Conservation (phyloP, 2,797 vertebrate species). For the Tangara arthus region DNA sequence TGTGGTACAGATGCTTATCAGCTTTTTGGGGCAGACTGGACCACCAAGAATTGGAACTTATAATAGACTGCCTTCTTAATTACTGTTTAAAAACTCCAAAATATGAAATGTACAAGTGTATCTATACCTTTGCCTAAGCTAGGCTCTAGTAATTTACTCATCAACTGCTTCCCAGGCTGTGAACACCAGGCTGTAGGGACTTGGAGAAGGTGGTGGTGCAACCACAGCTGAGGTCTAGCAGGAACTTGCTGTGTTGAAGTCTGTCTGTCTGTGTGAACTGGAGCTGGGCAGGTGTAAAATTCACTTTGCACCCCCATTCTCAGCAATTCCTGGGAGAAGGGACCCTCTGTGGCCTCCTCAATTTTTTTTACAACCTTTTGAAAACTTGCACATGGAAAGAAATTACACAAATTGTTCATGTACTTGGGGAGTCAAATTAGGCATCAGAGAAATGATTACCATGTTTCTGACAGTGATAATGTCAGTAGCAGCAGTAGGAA, state of each 20-base stretch:
- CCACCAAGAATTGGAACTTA: not conserved
- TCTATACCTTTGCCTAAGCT: not conserved
- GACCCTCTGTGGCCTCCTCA: rapidly evolving
- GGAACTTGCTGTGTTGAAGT: not conserved
- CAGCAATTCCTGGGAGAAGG: not conserved
- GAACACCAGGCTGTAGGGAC: not conserved
- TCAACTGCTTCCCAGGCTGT: not conserved
- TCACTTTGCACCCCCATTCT: not conserved
- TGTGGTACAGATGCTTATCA: rapidly evolving
- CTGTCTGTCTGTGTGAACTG: not conserved
- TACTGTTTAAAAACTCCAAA: not conserved
- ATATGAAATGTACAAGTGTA: rapidly evolving
- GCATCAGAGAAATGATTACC: not conserved
- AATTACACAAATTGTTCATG: rapidly evolving
- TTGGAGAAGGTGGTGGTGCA: not conserved
- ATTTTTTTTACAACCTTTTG: not conserved
- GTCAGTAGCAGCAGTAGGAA: not conserved
- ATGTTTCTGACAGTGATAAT: rapidly evolving
- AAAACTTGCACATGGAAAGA: not conserved
- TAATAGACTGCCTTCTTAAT: not conserved
- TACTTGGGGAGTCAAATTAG: not conserved
- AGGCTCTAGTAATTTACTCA: too few species aligned
- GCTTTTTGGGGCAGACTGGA: not conserved
- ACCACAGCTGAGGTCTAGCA: not conserved
- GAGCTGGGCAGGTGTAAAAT: not conserved